Evolutionary conservation across 2,888 invertebrate genomes (phyloP).

Genomic region (Spilosoma lubricipeda): DNA sequence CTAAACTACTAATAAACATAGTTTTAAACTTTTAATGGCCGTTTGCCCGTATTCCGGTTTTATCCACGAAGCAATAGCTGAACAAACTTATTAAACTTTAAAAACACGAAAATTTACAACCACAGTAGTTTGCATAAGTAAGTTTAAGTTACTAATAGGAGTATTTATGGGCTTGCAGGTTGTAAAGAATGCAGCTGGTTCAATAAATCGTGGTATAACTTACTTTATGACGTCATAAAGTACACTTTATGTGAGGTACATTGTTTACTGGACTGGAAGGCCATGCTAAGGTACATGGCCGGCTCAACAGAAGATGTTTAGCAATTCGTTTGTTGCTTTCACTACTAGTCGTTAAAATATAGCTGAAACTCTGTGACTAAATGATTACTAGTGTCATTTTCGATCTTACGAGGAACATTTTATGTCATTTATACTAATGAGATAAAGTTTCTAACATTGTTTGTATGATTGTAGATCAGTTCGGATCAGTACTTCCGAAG

Average conservation of each 20-base stretch:
- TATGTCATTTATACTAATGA: too few species aligned
- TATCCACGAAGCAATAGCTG: background rate
- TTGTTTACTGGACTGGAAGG: background rate
- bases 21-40: background rate
- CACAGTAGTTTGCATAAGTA: background rate
- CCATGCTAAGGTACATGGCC: too few species aligned
- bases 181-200: background rate
- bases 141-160: background rate
- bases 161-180: background rate
- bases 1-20: background rate
- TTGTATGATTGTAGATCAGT: too few species aligned
- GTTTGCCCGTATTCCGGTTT: background rate
- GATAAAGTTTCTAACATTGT: too few species aligned
- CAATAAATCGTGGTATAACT: background rate
- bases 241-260: background rate
- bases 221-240: background rate
- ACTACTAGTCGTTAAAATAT: too few species aligned
- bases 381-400: too few species aligned
- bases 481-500: too few species aligned
- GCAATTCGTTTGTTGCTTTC: too few species aligned
- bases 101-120: background rate
- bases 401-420: too few species aligned
- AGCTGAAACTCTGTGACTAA: too few species aligned
- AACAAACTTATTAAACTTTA: background rate
- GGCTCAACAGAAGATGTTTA: too few species aligned